These are phyloP conservation scores for Endotricha flammealis DNA, from an alignment of 2,888 invertebrate species.

Conservation along the genomic window DNA sequence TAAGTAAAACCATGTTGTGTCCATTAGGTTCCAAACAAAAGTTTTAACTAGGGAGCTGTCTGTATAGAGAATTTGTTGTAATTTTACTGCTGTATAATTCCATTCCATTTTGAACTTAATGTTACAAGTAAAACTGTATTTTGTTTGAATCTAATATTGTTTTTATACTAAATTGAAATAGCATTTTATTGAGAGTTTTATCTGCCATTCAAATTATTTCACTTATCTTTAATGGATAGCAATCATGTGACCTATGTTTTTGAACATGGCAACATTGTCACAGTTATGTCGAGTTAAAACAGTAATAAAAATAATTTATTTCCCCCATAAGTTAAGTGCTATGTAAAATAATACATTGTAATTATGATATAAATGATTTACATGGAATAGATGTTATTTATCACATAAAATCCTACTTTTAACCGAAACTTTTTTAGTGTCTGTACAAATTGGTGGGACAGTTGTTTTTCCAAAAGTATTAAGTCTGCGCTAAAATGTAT, in stretches of 20 bases:
- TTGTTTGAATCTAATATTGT: slow-evolving; percentile 19
- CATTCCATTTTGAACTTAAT: slow-evolving; percentile 63
- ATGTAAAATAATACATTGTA: slow-evolving; percentile 13
- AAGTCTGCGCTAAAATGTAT: slow-evolving; percentile 40
- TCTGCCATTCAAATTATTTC: no score
- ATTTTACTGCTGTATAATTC: slow-evolving; percentile 52
- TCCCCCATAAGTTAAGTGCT: slow-evolving; percentile 14
- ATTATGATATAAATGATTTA: no score
- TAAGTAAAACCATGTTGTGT: no score
- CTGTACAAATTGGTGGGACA: slow-evolving; percentile 12
- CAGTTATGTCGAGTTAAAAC: no score
- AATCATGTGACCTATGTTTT: neutral
- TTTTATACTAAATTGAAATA: neutral
- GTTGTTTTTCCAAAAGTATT: slow-evolving; percentile 29
- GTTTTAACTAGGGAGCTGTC: no score
- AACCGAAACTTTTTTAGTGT: neutral
- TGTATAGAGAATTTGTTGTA: slow-evolving; percentile 31
- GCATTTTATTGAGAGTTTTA: neutral
- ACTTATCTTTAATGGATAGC: neutral
- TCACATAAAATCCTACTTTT: neutral
- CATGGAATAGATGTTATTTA: neutral
- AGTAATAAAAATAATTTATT: slow-evolving; percentile 1
- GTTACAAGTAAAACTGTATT: slow-evolving; percentile 4
- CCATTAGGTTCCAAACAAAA: no score
- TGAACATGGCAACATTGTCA: neutral